Evolutionary conservation across 2,888 invertebrate species (phyloP).

Genomic region (Cancer borealis): DNA sequence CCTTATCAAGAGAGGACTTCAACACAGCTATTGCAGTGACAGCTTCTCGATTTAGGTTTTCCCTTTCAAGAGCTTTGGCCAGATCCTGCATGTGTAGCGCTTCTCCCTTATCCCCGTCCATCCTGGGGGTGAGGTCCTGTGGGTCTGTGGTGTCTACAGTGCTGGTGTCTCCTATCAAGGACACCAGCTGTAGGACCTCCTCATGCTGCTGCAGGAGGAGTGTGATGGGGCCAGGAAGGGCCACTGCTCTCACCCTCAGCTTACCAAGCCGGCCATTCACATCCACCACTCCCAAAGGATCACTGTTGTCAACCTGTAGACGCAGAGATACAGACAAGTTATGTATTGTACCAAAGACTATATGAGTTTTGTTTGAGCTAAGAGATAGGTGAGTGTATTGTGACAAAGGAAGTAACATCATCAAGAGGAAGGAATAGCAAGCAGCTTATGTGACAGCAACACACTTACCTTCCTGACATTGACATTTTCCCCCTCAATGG

Average conservation of each 20-base stretch:
- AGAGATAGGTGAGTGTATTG: background rate
- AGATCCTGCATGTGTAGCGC: background rate
- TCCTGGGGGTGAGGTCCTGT: background rate
- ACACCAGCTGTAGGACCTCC: slow-evolving; percentile 85
- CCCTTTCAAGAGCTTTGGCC: slow-evolving; percentile 47
- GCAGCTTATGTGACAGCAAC: background rate
- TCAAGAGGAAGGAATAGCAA: background rate
- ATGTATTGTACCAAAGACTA: background rate
- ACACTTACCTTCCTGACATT: slow-evolving; percentile 78
- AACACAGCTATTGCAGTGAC: slow-evolving; percentile 80
- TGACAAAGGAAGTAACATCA: background rate
- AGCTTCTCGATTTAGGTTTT: slow-evolving; percentile 78
- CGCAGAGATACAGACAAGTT: background rate
- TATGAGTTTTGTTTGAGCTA: background rate
- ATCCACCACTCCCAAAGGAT: slow-evolving; percentile 64
- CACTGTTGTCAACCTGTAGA: slow-evolving; percentile 53
- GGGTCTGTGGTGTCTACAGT: background rate
- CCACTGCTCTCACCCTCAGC: slow-evolving; percentile 88
- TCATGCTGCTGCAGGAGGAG: slow-evolving; percentile 86
- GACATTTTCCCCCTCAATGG: slow-evolving; percentile 85
- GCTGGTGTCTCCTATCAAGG: slow-evolving; percentile 46
- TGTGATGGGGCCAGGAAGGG: slow-evolving; percentile 87
- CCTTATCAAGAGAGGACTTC: slow-evolving; percentile 83
- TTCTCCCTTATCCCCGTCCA: background rate
- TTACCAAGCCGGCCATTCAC: slow-evolving; percentile 77